Evolutionary conservation across 2,888 invertebrate species (phyloP).

Genomic region (Odontocerum albicorne): DNA sequence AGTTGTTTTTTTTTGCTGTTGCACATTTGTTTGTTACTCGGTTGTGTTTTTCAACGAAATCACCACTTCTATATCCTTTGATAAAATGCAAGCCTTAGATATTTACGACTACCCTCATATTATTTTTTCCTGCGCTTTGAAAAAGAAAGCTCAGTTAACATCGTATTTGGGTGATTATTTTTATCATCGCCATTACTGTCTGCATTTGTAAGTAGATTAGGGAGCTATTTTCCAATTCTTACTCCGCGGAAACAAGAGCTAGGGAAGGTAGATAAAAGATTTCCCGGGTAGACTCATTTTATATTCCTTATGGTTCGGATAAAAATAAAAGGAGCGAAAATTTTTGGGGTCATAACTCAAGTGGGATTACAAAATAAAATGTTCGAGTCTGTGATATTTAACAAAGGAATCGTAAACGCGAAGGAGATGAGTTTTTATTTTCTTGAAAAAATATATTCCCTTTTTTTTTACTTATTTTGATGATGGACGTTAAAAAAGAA

Average conservation of each 20-base stretch:
- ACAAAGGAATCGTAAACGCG: constrained; percentile 34
- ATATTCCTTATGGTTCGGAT: constrained; percentile 30
- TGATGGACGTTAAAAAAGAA: too few relatives aligned
- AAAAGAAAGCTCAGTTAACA: neutral
- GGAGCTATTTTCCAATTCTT: constrained; percentile 25
- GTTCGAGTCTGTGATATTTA: constrained; percentile 35
- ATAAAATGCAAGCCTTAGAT: too few relatives aligned
- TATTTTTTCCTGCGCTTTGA: neutral
- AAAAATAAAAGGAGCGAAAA: constrained; percentile 19
- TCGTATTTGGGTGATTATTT: neutral
- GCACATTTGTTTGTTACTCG: too few relatives aligned
- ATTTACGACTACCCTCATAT: too few relatives aligned
- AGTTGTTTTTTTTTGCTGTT: too few relatives aligned
- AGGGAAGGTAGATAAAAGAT: constrained; percentile 21
- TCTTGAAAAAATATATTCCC: constrained; percentile 22
- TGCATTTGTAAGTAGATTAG: constrained; percentile 30
- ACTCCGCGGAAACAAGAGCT: constrained; percentile 14
- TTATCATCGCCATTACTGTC: constrained; percentile 7
- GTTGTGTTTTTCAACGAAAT: too few relatives aligned
- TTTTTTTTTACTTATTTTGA: too few relatives aligned
- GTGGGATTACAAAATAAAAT: constrained; percentile 35
- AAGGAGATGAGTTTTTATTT: constrained; percentile 33
- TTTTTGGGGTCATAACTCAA: constrained; percentile 34
- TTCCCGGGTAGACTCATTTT: constrained; percentile 24
- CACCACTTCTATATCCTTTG: too few relatives aligned